Evolutionary conservation across 1,140 invertebrate species (phyloP).

Genomic region (Octopus bimaculoides): DNA sequence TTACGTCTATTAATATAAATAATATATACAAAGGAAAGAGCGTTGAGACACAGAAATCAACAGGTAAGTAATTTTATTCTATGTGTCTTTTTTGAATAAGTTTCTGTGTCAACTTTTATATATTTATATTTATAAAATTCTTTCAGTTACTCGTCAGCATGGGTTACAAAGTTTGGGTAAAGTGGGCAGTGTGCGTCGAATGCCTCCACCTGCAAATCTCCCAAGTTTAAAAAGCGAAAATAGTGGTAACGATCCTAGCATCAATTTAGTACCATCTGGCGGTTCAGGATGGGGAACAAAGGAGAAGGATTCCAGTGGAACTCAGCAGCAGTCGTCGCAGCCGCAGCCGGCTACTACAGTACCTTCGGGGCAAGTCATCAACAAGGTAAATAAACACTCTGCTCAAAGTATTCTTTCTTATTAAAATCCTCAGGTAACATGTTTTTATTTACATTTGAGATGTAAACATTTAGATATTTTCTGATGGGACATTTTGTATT

Average conservation of each 20-base stretch:
- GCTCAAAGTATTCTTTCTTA: constrained; percentile 2
- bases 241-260: constrained; percentile 72
- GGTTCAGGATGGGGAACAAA: constrained; percentile 70
- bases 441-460: neutral
- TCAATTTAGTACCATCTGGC: constrained; percentile 72
- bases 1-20: constrained; percentile 95
- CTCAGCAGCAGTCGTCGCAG: constrained; percentile 52
- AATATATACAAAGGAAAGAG: constrained; percentile 83
- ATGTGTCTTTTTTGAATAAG: neutral
- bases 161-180: constrained; percentile 98
- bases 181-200: constrained; percentile 88
- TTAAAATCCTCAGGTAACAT: neutral
- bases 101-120: neutral
- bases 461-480: neutral
- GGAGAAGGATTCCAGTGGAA: constrained; percentile 54
- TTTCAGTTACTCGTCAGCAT: constrained; percentile 86
- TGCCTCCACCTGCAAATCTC: constrained; percentile 87
- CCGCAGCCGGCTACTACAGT: constrained; percentile 51
- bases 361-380: constrained; percentile 45
- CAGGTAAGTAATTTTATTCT: constrained; percentile 46
- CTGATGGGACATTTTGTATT: too few species aligned
- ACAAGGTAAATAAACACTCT: constrained; percentile 28
- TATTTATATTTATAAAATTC: constrained; percentile 21
- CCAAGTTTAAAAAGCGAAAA: constrained; percentile 95
- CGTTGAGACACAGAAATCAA: constrained; percentile 58